A percentile compares a stretch with the other conserved stretches of the same genome.
Evolutionary conservation across 2,888 invertebrate species (phyloP).

Genomic region (Halictus ligatus): DNA sequence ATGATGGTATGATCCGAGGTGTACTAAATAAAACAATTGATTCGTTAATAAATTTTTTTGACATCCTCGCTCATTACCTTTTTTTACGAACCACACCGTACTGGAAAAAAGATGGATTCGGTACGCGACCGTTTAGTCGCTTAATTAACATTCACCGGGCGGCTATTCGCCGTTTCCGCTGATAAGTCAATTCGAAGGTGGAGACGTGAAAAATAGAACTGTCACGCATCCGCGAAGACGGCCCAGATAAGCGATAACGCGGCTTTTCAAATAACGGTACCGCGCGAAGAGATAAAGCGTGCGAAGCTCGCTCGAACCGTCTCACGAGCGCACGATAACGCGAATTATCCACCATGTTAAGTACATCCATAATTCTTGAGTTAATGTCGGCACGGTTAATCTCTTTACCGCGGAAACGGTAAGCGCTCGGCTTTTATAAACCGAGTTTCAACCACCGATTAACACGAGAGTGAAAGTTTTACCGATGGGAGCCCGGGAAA

Average conservation of each 20-base stretch:
- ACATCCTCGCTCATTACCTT: not conserved
- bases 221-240: conserved; percentile 49
- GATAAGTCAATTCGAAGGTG: conserved; percentile 60
- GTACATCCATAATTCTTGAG: not conserved
- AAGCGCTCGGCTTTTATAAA: not conserved
- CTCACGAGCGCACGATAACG: conserved; percentile 17
- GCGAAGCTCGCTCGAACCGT: conserved; percentile 11
- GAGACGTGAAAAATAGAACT: conserved; percentile 46
- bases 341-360: conserved; percentile 6
- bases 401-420: not conserved
- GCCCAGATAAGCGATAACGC: conserved; percentile 63
- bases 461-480: not conserved
- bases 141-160: conserved; percentile 23
- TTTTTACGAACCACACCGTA: not conserved
- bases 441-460: not conserved
- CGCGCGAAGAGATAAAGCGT: conserved; percentile 47
- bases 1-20: not conserved
- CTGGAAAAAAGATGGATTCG: not conserved
- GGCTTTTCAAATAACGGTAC: conserved; percentile 64
- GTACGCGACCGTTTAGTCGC: not conserved
- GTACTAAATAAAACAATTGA: not conserved
- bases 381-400: not conserved
- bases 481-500: not conserved
- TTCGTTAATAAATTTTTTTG: not conserved
- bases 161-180: conserved; percentile 40